Conservation (phyloP, 2,113 vertebrate species). For the Zootoca vivipara region DNA sequence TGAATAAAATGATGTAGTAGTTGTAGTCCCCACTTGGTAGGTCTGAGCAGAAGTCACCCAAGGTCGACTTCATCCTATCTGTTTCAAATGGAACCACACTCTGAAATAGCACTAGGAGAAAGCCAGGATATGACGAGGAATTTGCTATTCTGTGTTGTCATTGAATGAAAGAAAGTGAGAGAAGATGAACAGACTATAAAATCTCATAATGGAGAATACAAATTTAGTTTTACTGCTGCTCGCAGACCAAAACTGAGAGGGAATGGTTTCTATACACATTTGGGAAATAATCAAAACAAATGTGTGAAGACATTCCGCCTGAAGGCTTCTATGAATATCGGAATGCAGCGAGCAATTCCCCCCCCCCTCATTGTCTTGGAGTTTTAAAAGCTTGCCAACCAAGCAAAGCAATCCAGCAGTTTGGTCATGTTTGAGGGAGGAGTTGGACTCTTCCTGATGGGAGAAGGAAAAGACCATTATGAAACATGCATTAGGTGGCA, state of each 20-base stretch:
- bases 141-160: background rate
- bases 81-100: background rate
- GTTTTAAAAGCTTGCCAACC: constrained; percentile 27
- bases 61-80: background rate
- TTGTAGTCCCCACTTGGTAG: background rate
- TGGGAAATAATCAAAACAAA: constrained; percentile 9
- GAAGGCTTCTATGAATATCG: background rate
- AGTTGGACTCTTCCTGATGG: background rate
- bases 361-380: background rate
- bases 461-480: background rate
- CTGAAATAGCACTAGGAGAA: background rate
- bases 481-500: background rate
- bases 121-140: background rate
- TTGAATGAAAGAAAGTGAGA: constrained; percentile 6
- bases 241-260: background rate
- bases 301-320: constrained; percentile 33
- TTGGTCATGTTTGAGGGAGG: background rate
- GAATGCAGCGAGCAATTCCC: background rate
- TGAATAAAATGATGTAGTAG: background rate
- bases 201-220: constrained; percentile 7
- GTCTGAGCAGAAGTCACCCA: background rate
- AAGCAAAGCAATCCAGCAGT: background rate
- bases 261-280: background rate
- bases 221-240: constrained; percentile 16
- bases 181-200: constrained; percentile 20